Evolutionary conservation across 1,140 invertebrate species (phyloP), one percentile per base, ranked within the genome.

Genomic region (Listronotus bonariensis): DNA sequence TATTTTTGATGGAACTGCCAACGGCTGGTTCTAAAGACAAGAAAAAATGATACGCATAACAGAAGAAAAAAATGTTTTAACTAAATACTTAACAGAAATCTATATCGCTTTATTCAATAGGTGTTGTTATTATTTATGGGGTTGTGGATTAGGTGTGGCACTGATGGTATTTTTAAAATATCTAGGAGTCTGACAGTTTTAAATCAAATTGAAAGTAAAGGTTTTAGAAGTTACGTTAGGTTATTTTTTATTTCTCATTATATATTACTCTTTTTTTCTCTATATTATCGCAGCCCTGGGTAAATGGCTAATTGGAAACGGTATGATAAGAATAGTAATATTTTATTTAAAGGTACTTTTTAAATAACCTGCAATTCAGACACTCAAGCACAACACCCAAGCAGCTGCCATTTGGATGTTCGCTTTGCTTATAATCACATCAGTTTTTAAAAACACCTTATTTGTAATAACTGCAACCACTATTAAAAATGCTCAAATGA

Each of bases 371-470:
- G 20, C 26, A n/a, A n/a, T 49, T 36, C 8, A 36, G 3, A 36
- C 34, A 31, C 4, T 12, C 5, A 26, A 26, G 20, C 5, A 49
- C 8, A 10, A 6, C 3, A 49, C 2, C 12, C 6, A 1, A 31
- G 5, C 15, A 8, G 6, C 18, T 15, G 20, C 10, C 46, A 17
- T n/a, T 20, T 49, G 20, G 15, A 20, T 49, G 6, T 49, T 15
- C 3, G 46, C 46, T 4, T 9, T 49, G 12, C 12, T 49, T 4
- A 49, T 12, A 4, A 49, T 49, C n/a, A 10, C 17, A 6, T 18
- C 46, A 11, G 6, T 49, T 8, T 49, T 49, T 17, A 49, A 49
- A 20, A 49, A 49, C 18, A 26, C 46, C 3, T 31, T 49, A 20
- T 2, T 49, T 11, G 18, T 49, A 10, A 49, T 49, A 10, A 49